Evolutionary conservation across 1,140 invertebrate species (phyloP).

Genomic region (Diabrotica virgifera): DNA sequence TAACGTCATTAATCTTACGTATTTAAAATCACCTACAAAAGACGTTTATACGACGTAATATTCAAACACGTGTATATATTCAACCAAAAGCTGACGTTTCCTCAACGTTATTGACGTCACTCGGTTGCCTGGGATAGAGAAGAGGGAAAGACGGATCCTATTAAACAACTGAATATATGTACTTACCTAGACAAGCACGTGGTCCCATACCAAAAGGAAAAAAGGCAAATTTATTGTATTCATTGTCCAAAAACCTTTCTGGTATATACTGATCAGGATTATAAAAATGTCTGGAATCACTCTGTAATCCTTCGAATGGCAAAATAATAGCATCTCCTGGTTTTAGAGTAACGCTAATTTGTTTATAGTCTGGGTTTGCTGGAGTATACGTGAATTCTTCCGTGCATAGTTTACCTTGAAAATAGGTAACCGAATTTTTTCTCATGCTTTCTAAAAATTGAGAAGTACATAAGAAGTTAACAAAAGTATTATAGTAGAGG

Average conservation of each 20-base stretch:
- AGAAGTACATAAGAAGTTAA: too few species aligned
- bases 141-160: neutral
- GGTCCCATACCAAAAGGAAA: conserved; percentile 65
- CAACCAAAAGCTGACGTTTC: too few species aligned
- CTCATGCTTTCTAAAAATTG: conserved; percentile 49
- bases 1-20: too few species aligned
- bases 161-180: conserved; percentile 14
- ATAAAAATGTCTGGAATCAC: conserved; percentile 53
- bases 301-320: conserved; percentile 56
- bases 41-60: too few species aligned
- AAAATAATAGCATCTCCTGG: conserved; percentile 55
- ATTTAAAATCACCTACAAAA: too few species aligned
- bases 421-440: conserved; percentile 47
- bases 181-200: conserved; percentile 59
- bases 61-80: too few species aligned
- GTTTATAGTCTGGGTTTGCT: conserved; percentile 25
- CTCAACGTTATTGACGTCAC: too few species aligned
- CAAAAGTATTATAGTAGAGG: too few species aligned
- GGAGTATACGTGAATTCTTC: conserved; percentile 31
- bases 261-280: conserved; percentile 60
- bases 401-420: conserved; percentile 41
- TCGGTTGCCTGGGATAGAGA: too few species aligned
- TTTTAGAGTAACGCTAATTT: conserved; percentile 43
- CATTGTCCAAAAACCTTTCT: conserved; percentile 55
- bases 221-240: conserved; percentile 42